Conservation (phyloP, 2,797 vertebrate species). For the Tarsius wallacei region DNA sequence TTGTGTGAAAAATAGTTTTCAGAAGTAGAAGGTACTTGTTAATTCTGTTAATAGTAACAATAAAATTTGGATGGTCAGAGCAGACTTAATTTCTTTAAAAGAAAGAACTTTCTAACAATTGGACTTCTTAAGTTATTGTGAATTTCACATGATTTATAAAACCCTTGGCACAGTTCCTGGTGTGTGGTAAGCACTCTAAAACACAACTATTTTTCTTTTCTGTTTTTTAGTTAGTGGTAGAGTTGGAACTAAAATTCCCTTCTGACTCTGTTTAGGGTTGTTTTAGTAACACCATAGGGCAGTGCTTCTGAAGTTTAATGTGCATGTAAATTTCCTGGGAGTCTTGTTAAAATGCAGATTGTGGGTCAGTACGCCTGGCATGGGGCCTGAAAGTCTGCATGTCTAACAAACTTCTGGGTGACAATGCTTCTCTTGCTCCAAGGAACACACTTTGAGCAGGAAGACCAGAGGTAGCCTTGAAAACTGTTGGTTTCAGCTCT, state of each 20-base stretch:
- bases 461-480: not conserved
- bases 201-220: not conserved
- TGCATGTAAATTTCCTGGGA: not conserved
- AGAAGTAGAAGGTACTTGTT: not conserved
- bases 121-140: not conserved
- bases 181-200: not conserved
- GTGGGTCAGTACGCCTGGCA: not conserved
- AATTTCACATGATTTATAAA: not conserved
- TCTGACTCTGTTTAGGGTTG: not conserved
- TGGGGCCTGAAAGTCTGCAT: not conserved
- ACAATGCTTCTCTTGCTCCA: not conserved
- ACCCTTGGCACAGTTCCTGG: not conserved
- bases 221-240: not conserved
- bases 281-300: not conserved
- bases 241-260: not conserved
- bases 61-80: constrained; percentile 14
- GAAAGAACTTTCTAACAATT: not conserved
- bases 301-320: not conserved
- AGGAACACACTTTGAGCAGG: not conserved
- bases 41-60: not conserved
- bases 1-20: not conserved
- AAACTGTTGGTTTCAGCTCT: not conserved
- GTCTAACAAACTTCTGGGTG: not conserved
- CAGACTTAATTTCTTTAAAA: constrained; percentile 49
- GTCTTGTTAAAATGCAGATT: not conserved